These are phyloP conservation scores for Cygnus olor DNA, from an alignment of 2,797 vertebrate species.

Conservation along the genomic window DNA sequence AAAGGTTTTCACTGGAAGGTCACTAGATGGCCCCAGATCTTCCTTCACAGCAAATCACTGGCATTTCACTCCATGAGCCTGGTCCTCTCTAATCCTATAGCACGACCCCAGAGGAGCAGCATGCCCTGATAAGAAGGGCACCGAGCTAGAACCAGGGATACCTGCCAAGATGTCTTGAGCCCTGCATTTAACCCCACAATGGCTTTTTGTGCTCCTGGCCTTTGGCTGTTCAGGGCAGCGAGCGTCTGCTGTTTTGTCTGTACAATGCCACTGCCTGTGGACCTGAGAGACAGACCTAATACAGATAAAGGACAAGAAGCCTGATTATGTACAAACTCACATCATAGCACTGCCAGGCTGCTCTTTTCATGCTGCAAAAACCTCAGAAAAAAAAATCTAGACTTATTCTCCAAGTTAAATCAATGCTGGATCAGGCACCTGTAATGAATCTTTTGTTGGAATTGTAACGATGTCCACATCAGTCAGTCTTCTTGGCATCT, in stretches of 20 bases:
- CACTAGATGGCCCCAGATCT: conserved; percentile 55
- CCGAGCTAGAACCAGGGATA: background rate
- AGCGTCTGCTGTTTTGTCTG: background rate
- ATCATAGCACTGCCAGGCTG: background rate
- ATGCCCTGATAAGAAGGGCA: background rate
- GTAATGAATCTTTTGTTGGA: background rate
- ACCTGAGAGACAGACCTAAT: fast-evolving
- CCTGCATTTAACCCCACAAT: background rate
- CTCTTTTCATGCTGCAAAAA: background rate
- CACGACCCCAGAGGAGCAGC: background rate
- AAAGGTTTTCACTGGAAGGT: conserved; percentile 11
- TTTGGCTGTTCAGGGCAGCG: background rate
- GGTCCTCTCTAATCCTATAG: background rate
- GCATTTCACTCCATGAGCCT: background rate
- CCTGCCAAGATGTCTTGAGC: background rate
- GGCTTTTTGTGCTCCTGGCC: background rate
- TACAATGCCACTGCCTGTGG: background rate
- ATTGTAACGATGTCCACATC: background rate
- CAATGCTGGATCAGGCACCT: background rate
- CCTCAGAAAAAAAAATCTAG: background rate
- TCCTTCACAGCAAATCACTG: background rate
- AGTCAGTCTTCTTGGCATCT: background rate
- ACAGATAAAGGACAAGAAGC: background rate
- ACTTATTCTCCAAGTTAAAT: background rate
- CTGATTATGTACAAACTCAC: background rate